A percentile compares a stretch with the other conserved stretches of the same genome.
Evolutionary conservation across 2,797 vertebrate species (phyloP).

Genomic region (Spheniscus humboldti): DNA sequence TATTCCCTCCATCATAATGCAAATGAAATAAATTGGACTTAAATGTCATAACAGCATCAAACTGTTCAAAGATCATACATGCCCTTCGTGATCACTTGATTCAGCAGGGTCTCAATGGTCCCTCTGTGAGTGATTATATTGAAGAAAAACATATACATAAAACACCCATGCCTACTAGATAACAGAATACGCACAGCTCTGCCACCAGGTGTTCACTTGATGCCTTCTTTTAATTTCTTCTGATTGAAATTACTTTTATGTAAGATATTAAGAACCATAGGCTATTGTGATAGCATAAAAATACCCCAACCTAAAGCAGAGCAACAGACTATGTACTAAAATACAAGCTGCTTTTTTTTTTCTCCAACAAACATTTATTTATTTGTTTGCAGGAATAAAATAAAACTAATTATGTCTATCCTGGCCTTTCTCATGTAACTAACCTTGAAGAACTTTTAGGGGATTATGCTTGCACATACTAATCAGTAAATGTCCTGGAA

Average conservation of each 20-base stretch:
- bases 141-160: neutral
- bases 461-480: accelerated
- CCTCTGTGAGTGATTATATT: neutral
- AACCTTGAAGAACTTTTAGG: neutral
- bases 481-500: neutral
- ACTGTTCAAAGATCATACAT: neutral
- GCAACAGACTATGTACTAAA: neutral
- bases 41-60: neutral
- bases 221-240: neutral
- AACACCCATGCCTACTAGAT: neutral
- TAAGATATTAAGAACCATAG: neutral
- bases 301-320: neutral
- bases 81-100: neutral
- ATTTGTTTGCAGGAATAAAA: neutral
- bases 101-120: neutral
- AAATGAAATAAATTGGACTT: neutral
- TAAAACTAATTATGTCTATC: neutral
- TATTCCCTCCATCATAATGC: neutral
- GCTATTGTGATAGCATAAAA: neutral
- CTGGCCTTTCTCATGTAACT: neutral
- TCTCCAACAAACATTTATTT: neutral
- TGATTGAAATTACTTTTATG: neutral
- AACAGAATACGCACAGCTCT: neutral
- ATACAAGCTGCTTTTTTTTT: accelerated
- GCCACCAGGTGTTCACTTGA: neutral